A percentile compares a stretch with the other conserved stretches of the same genome.
phyloP scores from a whole-genome alignment of 2,888 invertebrate species.

The Perdita meconis region DNA sequence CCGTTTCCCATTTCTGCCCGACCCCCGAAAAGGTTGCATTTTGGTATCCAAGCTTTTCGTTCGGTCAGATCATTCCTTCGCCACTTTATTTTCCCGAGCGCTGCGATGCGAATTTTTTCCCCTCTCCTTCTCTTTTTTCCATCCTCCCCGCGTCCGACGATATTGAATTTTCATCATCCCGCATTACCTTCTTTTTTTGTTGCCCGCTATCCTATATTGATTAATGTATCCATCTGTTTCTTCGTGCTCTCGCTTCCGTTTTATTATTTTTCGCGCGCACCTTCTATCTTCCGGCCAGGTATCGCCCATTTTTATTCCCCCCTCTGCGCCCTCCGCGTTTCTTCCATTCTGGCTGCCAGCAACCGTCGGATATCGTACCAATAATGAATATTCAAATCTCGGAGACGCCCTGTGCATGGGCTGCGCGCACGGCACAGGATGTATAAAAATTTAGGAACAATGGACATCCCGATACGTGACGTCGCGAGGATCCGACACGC shows the following conservation, averaged over 20 bases:
- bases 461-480: slow-evolving; percentile 24
- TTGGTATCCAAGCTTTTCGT: neutral
- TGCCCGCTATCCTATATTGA: slow-evolving; percentile 45
- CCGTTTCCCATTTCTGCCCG: neutral
- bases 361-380: slow-evolving; percentile 32
- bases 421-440: neutral
- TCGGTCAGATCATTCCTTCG: slow-evolving; percentile 10
- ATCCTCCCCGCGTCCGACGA: slow-evolving; percentile 23
- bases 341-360: slow-evolving; percentile 26
- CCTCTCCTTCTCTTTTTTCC: neutral
- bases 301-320: slow-evolving; percentile 18
- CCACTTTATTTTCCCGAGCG: slow-evolving; percentile 30
- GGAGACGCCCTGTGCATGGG: slow-evolving; percentile 8
- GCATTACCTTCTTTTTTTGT: slow-evolving; percentile 39
- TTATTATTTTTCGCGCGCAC: slow-evolving; percentile 34
- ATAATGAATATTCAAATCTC: slow-evolving; percentile 60
- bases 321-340: slow-evolving; percentile 11
- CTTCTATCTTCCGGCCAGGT: slow-evolving; percentile 4
- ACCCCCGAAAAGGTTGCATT: neutral
- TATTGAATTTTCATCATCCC: slow-evolving; percentile 61
- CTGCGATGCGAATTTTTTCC: neutral
- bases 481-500: neutral
- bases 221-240: slow-evolving; percentile 58
- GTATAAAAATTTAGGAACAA: slow-evolving; percentile 42
- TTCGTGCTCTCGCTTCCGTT: slow-evolving; percentile 40